These are phyloP conservation scores for Chymomyza caudatula DNA, from an alignment of 2,888 invertebrate genomes.

Conservation along the genomic window DNA sequence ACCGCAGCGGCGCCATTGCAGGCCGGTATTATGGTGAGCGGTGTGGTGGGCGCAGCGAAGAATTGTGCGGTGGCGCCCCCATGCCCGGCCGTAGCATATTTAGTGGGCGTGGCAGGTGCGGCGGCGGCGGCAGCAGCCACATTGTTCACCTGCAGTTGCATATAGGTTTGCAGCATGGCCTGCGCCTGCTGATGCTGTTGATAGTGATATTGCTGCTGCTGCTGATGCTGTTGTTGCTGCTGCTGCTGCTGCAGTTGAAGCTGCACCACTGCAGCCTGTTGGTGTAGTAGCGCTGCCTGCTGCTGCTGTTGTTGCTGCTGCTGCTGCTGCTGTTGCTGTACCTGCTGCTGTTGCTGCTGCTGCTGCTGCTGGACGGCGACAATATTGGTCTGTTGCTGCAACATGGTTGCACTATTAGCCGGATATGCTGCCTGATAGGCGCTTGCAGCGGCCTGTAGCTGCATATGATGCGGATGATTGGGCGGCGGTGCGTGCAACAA, in stretches of 20 bases:
- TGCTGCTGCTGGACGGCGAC: conserved; percentile 51
- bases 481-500: conserved; percentile 76
- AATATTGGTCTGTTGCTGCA: conserved; percentile 39
- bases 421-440: conserved; percentile 55
- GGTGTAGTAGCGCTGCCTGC: conserved; percentile 48
- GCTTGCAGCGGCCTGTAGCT: conserved; percentile 58
- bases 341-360: conserved; percentile 42
- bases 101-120: conserved; percentile 70
- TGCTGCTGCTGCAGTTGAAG: conserved; percentile 62
- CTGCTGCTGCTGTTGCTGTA: conserved; percentile 61
- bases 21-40: conserved; percentile 72
- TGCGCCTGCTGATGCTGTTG: conserved; percentile 62
- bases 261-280: conserved; percentile 29
- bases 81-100: conserved; percentile 48
- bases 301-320: conserved; percentile 52
- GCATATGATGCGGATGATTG: conserved; percentile 74
- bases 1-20: conserved; percentile 67
- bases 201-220: conserved; percentile 30
- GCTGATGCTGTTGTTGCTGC: conserved; percentile 63
- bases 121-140: conserved; percentile 49
- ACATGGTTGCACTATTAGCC: conserved; percentile 46
- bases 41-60: conserved; percentile 70
- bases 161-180: conserved; percentile 76
- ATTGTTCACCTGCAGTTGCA: conserved; percentile 76
- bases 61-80: conserved; percentile 49